Evolutionary conservation across 2,888 invertebrate species (phyloP).

Genomic region (Tetranychus truncatus): DNA sequence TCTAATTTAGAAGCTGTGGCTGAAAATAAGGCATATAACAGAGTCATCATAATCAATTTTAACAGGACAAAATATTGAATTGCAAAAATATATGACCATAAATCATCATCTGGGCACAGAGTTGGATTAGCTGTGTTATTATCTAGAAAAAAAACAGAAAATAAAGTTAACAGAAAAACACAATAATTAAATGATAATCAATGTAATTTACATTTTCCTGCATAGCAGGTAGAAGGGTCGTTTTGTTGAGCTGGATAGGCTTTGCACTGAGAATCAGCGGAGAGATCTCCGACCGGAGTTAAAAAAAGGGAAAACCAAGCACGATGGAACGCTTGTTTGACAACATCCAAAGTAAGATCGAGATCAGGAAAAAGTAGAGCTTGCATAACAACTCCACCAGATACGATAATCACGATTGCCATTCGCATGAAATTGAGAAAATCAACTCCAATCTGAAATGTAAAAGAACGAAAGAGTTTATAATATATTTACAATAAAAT

Average conservation of each 20-base stretch:
- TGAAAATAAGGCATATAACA: conserved; percentile 33
- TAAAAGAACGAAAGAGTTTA: not conserved
- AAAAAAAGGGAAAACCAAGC: conserved; percentile 35
- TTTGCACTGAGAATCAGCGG: conserved; percentile 16
- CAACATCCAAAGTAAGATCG: conserved; percentile 29
- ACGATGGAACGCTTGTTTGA: conserved; percentile 33
- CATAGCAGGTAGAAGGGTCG: not conserved
- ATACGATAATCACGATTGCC: conserved; percentile 32
- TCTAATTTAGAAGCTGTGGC: conserved; percentile 26
- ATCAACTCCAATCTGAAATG: conserved; percentile 28
- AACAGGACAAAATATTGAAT: conserved; percentile 30
- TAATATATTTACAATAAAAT: no score
- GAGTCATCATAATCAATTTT: conserved; percentile 32
- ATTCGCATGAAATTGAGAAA: conserved; percentile 33
- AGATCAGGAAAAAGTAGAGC: conserved; percentile 36
- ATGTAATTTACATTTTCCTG: not conserved
- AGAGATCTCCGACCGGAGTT: conserved; percentile 32
- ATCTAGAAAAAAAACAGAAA: not conserved
- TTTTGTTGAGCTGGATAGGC: not conserved
- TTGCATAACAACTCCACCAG: conserved; percentile 30
- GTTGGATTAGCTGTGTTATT: not conserved
- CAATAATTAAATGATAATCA: not conserved
- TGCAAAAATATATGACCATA: conserved; percentile 27
- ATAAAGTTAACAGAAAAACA: not conserved
- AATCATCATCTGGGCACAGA: conserved; percentile 26